Conservation (phyloP, 2,113 vertebrate species). For the Lichenostomus cassidix region DNA sequence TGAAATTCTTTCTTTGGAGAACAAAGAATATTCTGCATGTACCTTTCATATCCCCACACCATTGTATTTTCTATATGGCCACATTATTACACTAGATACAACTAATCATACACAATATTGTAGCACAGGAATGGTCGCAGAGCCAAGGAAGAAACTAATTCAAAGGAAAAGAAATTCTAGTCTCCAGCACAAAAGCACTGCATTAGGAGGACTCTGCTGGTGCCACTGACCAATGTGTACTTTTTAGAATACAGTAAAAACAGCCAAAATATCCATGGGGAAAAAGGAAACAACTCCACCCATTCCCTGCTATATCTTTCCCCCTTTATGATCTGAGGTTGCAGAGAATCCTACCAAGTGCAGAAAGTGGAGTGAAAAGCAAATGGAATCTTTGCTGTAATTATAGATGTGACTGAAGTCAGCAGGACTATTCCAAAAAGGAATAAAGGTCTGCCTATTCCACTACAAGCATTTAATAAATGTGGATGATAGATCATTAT, state of each 20-base stretch:
- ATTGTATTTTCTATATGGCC: not conserved
- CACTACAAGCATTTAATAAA: not conserved
- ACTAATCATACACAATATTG: not conserved
- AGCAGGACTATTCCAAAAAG: not conserved
- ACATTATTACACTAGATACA: not conserved
- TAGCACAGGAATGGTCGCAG: not conserved
- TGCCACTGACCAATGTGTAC: fast-evolving
- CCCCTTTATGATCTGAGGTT: not conserved
- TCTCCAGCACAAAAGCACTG: not conserved
- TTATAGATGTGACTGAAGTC: not conserved
- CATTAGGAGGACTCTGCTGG: not conserved
- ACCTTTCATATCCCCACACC: not conserved
- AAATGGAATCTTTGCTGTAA: not conserved
- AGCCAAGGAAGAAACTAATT: not conserved
- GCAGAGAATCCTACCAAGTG: not conserved
- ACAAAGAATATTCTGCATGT: not conserved
- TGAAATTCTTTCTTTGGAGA: not conserved
- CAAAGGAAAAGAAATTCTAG: not conserved
- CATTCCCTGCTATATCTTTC: not conserved
- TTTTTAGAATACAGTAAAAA: not conserved
- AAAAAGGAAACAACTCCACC: not conserved
- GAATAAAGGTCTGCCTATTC: not conserved
- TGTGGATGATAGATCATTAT: not conserved
- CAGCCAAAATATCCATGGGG: fast-evolving
- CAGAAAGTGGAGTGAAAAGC: not conserved